A percentile compares a stretch with the other conserved stretches of the same genome.
These are phyloP conservation scores for Sebastes umbrosus DNA, from an alignment of 2,797 vertebrate genomes.

Conservation along the genomic window DNA sequence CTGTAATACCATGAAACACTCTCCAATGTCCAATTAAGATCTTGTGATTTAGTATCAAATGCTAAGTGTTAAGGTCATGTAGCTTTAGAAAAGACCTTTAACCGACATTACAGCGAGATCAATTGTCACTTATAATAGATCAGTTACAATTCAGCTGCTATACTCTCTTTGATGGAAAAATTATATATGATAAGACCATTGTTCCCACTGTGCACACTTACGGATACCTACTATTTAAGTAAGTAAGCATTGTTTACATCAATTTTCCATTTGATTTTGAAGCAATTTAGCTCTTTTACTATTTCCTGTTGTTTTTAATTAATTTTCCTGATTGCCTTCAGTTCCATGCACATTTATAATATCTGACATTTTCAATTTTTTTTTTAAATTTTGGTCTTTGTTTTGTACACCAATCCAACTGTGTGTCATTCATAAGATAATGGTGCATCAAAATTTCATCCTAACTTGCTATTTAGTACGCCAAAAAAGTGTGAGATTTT, in stretches of 20 bases:
- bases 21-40: slow-evolving; percentile 42
- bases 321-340: neutral
- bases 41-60: slow-evolving; percentile 27
- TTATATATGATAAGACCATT: neutral
- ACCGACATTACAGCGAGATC: slow-evolving; percentile 5
- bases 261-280: neutral
- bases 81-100: neutral
- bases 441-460: no score
- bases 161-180: neutral
- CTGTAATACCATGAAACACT: slow-evolving; percentile 24
- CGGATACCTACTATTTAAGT: neutral
- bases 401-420: neutral
- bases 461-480: no score
- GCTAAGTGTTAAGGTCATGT: neutral
- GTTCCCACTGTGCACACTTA: neutral
- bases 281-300: neutral
- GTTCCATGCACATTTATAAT: fast-evolving
- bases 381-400: neutral
- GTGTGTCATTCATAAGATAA: neutral
- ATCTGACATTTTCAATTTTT: neutral
- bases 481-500: no score
- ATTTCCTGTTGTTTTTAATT: neutral
- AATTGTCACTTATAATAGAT: neutral
- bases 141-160: neutral
- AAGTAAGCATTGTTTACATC: neutral